Evolutionary conservation across 2,797 vertebrate genomes (phyloP).

Genomic region (Benthosema pterotum): DNA sequence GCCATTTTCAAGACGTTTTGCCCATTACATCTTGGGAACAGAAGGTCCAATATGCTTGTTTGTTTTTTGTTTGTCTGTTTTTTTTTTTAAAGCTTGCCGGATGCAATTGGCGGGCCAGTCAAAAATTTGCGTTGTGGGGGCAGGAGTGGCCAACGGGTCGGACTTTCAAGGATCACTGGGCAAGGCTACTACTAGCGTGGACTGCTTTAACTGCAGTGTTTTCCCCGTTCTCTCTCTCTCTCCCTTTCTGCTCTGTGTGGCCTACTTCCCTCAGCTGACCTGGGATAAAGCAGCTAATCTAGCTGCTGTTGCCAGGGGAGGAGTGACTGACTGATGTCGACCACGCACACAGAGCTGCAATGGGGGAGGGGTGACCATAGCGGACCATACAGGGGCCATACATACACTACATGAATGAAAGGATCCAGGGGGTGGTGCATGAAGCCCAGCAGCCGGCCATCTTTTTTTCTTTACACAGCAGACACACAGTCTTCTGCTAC

Average conservation of each 20-base stretch:
- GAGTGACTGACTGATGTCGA: slow-evolving; percentile 65
- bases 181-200: slow-evolving; percentile 3
- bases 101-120: too few relatives aligned
- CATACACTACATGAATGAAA: slow-evolving; percentile 48
- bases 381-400: slow-evolving; percentile 59
- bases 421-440: background rate
- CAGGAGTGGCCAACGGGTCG: too few relatives aligned
- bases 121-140: too few relatives aligned
- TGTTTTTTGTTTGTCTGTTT: too few relatives aligned
- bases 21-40: too few relatives aligned
- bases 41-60: too few relatives aligned
- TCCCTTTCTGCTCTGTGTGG: slow-evolving; percentile 57
- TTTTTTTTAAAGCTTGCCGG: too few relatives aligned
- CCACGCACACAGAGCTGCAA: slow-evolving; percentile 57
- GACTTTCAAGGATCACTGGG: too few relatives aligned
- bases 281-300: slow-evolving; percentile 76
- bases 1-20: too few relatives aligned
- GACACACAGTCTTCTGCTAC: slow-evolving; percentile 25
- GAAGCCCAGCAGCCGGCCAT: slow-evolving; percentile 21
- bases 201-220: slow-evolving; percentile 25
- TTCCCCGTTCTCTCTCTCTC: slow-evolving; percentile 17
- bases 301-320: slow-evolving; percentile 73
- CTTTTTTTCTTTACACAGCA: slow-evolving; percentile 3
- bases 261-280: slow-evolving; percentile 79
- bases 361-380: slow-evolving; percentile 65